phyloP scores from a whole-genome alignment of 2,113 vertebrate genomes.

The Pygoscelis adeliae region DNA sequence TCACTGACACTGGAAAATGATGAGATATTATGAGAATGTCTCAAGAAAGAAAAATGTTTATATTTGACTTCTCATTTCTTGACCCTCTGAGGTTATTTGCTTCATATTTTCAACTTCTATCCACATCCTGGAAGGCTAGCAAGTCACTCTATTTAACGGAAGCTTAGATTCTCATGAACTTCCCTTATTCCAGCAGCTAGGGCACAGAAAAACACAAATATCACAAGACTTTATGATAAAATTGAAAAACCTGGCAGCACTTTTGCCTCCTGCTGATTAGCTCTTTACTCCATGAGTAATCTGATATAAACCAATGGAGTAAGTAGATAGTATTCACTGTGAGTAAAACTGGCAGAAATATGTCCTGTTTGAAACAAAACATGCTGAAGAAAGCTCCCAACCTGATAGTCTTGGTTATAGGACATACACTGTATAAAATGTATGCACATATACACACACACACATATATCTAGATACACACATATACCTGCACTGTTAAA shows the following conservation, averaged over 20 bases:
- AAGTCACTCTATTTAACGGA: background rate
- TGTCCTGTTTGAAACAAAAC: background rate
- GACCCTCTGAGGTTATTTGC: constrained; percentile 29
- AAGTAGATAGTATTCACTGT: background rate
- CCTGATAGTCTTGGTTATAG: background rate
- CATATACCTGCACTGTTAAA: background rate
- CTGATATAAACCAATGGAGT: background rate
- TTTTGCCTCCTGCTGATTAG: background rate
- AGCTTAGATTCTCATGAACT: background rate
- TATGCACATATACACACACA: background rate
- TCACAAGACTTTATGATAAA: background rate
- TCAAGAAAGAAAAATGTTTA: constrained; percentile 53
- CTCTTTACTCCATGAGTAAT: background rate
- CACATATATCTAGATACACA: background rate
- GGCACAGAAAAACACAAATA: background rate
- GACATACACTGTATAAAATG: background rate
- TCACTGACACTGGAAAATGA: constrained; percentile 1
- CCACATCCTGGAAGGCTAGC: background rate
- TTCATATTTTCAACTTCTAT: constrained; percentile 26
- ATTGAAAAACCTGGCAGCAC: background rate
- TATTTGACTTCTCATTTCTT: background rate
- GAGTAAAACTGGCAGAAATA: background rate
- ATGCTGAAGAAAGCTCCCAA: background rate
- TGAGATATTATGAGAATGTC: background rate
- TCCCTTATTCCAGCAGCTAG: background rate